Evolutionary conservation across 1,140 invertebrate species (phyloP).

Genomic region (Ooceraea biroi): DNA sequence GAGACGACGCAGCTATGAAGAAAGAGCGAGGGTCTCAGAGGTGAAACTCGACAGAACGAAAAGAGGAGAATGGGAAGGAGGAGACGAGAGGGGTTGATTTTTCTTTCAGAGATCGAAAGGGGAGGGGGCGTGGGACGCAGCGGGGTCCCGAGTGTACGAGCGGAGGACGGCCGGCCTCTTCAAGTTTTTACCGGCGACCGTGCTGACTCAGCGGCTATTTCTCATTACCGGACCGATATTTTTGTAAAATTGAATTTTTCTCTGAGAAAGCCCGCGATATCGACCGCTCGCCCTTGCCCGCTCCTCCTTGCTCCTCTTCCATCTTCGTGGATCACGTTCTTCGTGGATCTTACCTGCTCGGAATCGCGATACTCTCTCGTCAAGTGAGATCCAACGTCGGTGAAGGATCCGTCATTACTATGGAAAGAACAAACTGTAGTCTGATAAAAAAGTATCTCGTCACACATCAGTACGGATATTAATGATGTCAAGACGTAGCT

Average conservation of each 20-base stretch:
- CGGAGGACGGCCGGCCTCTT: conserved; percentile 71
- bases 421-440: conserved; percentile 9
- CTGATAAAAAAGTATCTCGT: not conserved
- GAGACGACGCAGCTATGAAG: not conserved
- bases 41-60: conserved; percentile 34
- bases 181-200: conserved; percentile 73
- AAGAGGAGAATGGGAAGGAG: conserved; percentile 18
- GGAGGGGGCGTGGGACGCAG: conserved; percentile 71
- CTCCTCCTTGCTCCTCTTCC: not conserved
- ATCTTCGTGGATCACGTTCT: conserved; percentile 31
- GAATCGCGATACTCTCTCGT: conserved; percentile 21
- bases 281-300: conserved; percentile 43
- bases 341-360: conserved; percentile 5
- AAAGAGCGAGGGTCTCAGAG: conserved; percentile 1
- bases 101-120: conserved; percentile 69
- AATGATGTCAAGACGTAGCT: not conserved
- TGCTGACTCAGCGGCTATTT: conserved; percentile 77
- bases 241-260: conserved; percentile 80
- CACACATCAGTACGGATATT: not conserved
- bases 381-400: conserved; percentile 24
- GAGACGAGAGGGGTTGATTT: conserved; percentile 72
- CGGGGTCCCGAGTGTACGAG: conserved; percentile 55
- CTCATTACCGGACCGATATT: conserved; percentile 78
- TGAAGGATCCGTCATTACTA: conserved; percentile 18
- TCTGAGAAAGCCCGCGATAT: conserved; percentile 75